Base-by-base conservation (phyloP, 2,113 vertebrate species). In the Choloepus hoffmanni region DNA sequence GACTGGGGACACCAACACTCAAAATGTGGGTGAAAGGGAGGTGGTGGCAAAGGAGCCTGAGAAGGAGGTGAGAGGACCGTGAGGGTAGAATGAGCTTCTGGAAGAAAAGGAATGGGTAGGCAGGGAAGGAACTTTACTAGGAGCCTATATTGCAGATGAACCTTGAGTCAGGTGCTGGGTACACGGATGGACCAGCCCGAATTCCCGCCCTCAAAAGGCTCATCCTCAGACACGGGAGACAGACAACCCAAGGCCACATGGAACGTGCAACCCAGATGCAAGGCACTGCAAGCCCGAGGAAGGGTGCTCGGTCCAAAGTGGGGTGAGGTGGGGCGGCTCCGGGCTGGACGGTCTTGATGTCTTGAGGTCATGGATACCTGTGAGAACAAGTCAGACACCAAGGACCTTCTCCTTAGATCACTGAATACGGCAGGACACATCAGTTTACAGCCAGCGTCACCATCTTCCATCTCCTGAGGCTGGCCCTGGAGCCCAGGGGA, bases 1-100 rank as follows among this genome's bases (percentile, higher is more conserved):
- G 24, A 26, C 43, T n/a, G 48, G 43, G 30, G 36, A 24, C 15
- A 19, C 16, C 0, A 1, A 6, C 3, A 2, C n/a, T 19, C 4
- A 1, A 26, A 73, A 65, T 63, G 40, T 18, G 26, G 45, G 15
- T 16, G 15, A 13, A 45, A 36, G 40, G 11, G n/a, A 68, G 11
- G 65, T 5, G 28, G 21, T 5, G 4, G 24, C 40, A 60, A n/a
- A 62, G 33, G 67, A 85, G 58, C 11, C 26, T 30, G 36, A 28
- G 77, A 26, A 55, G 43, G 67, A 63, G 84, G 79, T 50, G 77
- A 33, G 5, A 8, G 43, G 19, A 68, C 62, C 5, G 3, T 8
- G 40, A 65, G 55, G n/a, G 36, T 5, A 28, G 28, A 0, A 2
- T 36, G 48, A 24, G 7, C 11, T 45, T 90, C 23, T 33, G n/a